These are phyloP conservation scores for Poecilia wingei DNA, from an alignment of 2,797 vertebrate genomes.

Conservation along the genomic window DNA sequence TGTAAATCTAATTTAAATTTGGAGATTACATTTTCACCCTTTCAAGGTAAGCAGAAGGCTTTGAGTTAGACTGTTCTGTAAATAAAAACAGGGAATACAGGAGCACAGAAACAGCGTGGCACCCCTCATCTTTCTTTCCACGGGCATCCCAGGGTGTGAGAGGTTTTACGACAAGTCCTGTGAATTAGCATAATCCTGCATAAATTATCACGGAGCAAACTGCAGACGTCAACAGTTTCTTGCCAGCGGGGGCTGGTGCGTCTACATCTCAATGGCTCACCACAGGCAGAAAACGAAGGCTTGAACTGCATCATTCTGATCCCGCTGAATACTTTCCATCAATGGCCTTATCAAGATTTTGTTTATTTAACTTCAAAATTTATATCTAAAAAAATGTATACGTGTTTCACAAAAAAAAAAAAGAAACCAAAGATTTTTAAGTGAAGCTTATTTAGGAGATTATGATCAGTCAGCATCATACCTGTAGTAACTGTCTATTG, in stretches of 20 bases:
- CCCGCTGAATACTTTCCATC: slow-evolving; percentile 17
- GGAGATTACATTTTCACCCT: slow-evolving; percentile 28
- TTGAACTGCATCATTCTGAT: slow-evolving; percentile 63
- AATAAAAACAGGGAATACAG: slow-evolving; percentile 28
- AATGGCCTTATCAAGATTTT: slow-evolving; percentile 35
- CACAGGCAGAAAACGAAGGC: slow-evolving; percentile 19
- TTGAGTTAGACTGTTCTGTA: slow-evolving; percentile 24
- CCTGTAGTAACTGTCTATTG: neutral
- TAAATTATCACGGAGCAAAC: slow-evolving; percentile 74
- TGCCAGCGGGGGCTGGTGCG: slow-evolving; percentile 59
- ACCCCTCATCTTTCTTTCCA: slow-evolving; percentile 50
- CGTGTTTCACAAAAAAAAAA: neutral
- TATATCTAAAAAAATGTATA: neutral
- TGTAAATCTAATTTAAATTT: slow-evolving; percentile 22
- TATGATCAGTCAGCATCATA: neutral
- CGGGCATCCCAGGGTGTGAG: slow-evolving; percentile 68
- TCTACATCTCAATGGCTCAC: slow-evolving; percentile 62
- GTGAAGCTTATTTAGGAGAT: neutral
- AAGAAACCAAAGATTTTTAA: neutral
- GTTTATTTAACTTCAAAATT: slow-evolving; percentile 14
- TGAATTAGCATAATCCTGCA: slow-evolving; percentile 81
- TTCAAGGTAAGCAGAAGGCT: slow-evolving; percentile 7
- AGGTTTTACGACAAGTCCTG: slow-evolving; percentile 63
- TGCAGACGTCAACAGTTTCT: slow-evolving; percentile 73
- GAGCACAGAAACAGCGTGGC: slow-evolving; percentile 47